Percentiles rank a stretch among this genome's conserved stretches.
Evolutionary conservation across 2,888 invertebrate species (phyloP).

Genomic region (Eubasilissa splendida): DNA sequence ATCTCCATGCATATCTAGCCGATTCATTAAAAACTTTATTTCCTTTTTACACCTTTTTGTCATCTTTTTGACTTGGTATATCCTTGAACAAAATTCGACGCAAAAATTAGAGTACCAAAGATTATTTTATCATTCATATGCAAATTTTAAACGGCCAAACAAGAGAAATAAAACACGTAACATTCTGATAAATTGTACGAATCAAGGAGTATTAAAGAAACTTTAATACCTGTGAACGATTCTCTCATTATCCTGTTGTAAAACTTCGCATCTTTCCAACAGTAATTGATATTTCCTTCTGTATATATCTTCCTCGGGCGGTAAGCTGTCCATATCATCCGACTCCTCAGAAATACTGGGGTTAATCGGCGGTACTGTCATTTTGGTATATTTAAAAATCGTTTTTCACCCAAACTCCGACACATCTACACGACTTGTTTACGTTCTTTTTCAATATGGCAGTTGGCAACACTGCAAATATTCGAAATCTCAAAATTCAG

Average conservation of each 20-base stretch:
- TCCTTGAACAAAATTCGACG: slow-evolving; percentile 66
- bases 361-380: slow-evolving; percentile 73
- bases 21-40: slow-evolving; percentile 78
- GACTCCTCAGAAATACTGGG: slow-evolving; percentile 71
- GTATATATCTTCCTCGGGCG: slow-evolving; percentile 78
- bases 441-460: slow-evolving; percentile 33
- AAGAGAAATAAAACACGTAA: slow-evolving; percentile 6
- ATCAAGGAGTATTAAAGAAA: slow-evolving; percentile 19
- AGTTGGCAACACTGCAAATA: slow-evolving; percentile 39
- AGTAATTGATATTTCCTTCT: slow-evolving; percentile 82
- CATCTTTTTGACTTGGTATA: slow-evolving; percentile 81
- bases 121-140: not conserved
- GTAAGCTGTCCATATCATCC: slow-evolving; percentile 53
- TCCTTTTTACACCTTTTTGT: slow-evolving; percentile 79
- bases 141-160: slow-evolving; percentile 16
- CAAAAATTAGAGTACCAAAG: slow-evolving; percentile 2
- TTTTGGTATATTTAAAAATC: slow-evolving; percentile 72
- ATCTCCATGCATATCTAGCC: slow-evolving; percentile 80
- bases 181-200: slow-evolving; percentile 23
- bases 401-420: slow-evolving; percentile 50
- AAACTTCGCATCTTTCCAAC: slow-evolving; percentile 81
- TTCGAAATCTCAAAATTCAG: slow-evolving; percentile 37
- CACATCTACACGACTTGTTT: slow-evolving; percentile 42
- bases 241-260: slow-evolving; percentile 85
- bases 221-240: slow-evolving; percentile 75